Conservation (phyloP, 2,797 vertebrate species). For the Heteromormyrus szaboi region DNA sequence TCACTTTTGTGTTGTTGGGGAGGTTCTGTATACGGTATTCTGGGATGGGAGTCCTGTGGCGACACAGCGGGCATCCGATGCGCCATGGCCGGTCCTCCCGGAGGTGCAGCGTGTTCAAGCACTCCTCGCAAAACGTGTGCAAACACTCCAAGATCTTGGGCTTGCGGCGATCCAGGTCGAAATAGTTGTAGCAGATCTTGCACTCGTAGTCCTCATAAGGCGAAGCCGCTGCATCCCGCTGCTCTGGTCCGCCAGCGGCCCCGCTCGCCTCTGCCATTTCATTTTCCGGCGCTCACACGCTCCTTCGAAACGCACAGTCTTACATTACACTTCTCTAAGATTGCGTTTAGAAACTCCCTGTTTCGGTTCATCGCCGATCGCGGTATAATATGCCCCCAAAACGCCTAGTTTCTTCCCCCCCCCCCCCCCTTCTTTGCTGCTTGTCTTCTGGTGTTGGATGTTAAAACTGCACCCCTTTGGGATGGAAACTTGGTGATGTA, state of each 20-base stretch:
- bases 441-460: slow-evolving; percentile 16
- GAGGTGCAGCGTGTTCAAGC: slow-evolving; percentile 62
- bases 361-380: not conserved
- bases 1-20: slow-evolving; percentile 63
- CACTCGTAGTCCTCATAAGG: slow-evolving; percentile 69
- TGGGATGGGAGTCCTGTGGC: slow-evolving; percentile 67
- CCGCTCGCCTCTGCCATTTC: slow-evolving; percentile 38
- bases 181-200: slow-evolving; percentile 78
- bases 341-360: not conserved
- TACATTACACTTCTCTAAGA: not conserved
- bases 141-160: slow-evolving; percentile 69
- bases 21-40: slow-evolving; percentile 61
- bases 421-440: not conserved
- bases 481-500: slow-evolving; percentile 32
- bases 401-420: not conserved
- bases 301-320: not conserved
- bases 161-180: slow-evolving; percentile 63
- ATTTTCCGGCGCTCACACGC: slow-evolving; percentile 18
- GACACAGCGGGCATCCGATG: slow-evolving; percentile 65
- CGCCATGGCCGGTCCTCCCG: slow-evolving; percentile 49
- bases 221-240: not conserved
- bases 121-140: slow-evolving; percentile 75
- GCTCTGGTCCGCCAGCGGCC: not conserved
- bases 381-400: not conserved
- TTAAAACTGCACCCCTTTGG: slow-evolving; percentile 10